Evolutionary conservation across 1,140 invertebrate genomes (phyloP).

Genomic region (Nasonia giraulti): DNA sequence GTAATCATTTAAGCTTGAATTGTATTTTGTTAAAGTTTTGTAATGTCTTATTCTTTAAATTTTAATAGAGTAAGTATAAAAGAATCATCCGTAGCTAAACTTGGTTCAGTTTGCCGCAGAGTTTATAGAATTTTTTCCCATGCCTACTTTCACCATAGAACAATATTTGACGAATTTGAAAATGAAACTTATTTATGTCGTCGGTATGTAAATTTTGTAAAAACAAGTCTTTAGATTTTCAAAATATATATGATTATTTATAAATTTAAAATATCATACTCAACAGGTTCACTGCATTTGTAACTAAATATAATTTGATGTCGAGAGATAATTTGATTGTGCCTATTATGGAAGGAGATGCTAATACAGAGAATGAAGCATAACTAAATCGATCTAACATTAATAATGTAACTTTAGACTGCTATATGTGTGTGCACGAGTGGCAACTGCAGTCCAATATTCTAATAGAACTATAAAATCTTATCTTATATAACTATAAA

Average conservation of each 20-base stretch:
- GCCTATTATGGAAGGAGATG: conserved; percentile 90
- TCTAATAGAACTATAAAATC: neutral
- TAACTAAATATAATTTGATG: conserved; percentile 99
- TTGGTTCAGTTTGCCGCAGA: conserved; percentile 97
- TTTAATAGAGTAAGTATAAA: conserved; percentile 96
- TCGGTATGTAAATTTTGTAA: conserved; percentile 72
- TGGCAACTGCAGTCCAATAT: neutral
- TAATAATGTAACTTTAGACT: neutral
- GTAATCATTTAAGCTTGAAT: conserved; percentile 71
- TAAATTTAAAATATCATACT: conserved; percentile 34
- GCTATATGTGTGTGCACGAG: too few species aligned
- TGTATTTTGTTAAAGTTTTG: neutral
- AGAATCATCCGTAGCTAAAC: conserved; percentile 97
- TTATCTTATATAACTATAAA: neutral
- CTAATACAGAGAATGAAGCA: conserved; percentile 81
- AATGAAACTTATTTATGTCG: conserved; percentile 95
- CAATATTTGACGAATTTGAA: conserved; percentile 99
- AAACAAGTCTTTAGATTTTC: conserved; percentile 12
- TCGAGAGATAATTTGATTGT: conserved; percentile 99
- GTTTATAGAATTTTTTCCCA: conserved; percentile 99
- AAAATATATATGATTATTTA: conserved; percentile 8
- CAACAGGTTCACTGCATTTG: conserved; percentile 93
- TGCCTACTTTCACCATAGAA: conserved; percentile 98
- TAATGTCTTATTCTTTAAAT: conserved; percentile 20
- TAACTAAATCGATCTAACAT: conserved; percentile 67